Conservation (phyloP, 2,113 vertebrate genomes). For the Rhea americana region DNA sequence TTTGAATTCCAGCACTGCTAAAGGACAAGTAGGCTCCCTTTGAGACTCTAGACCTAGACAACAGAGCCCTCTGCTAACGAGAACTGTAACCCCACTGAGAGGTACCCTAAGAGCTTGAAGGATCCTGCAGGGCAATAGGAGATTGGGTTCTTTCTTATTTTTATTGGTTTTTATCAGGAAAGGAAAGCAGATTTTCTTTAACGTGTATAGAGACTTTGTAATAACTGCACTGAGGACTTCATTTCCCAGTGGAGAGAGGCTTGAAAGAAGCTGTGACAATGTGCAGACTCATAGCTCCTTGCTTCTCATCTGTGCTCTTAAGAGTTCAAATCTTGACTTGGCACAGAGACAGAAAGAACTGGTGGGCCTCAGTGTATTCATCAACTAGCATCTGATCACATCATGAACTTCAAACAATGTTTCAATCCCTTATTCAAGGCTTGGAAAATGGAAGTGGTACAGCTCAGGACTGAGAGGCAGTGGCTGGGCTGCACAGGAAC, state of each 20-base stretch:
- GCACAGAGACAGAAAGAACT: neutral
- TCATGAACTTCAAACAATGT: neutral
- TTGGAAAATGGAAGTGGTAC: neutral
- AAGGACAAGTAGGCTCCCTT: slow-evolving; percentile 1
- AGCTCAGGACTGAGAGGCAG: neutral
- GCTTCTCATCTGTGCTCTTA: neutral
- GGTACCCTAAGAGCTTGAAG: neutral
- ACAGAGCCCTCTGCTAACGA: neutral
- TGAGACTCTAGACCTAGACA: slow-evolving; percentile 17
- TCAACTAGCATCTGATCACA: neutral
- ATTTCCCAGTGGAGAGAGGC: neutral
- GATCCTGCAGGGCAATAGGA: neutral
- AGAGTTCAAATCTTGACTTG: neutral
- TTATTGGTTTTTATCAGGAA: neutral
- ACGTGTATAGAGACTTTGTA: neutral
- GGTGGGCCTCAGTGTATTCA: neutral
- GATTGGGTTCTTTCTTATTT: neutral
- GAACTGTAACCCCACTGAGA: neutral
- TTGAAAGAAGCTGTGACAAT: neutral
- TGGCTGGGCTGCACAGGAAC: neutral
- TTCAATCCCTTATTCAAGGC: neutral
- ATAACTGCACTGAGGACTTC: neutral
- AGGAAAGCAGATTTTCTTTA: neutral
- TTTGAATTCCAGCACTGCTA: slow-evolving; percentile 53
- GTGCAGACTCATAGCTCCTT: neutral